Evolutionary conservation across 2,797 vertebrate genomes (phyloP), one percentile per base, ranked within the genome.

Genomic region (Tragopan temminckii): DNA sequence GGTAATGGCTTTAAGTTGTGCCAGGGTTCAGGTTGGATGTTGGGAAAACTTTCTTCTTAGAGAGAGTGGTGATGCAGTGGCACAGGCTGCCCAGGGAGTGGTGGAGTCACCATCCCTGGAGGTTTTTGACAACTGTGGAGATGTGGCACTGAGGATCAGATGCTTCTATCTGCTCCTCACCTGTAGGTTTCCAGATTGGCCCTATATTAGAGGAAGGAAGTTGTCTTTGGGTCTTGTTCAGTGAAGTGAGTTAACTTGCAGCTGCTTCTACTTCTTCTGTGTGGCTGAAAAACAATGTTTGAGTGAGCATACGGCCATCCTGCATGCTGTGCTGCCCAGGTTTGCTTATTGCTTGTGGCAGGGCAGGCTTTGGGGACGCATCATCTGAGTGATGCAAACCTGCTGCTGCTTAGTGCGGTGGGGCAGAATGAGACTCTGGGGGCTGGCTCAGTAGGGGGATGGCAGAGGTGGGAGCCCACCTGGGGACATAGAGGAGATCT

Each of bases 221-320:
- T 0, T 0, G 14, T 52, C 27, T 50, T 84, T 0, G 1, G 45
- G 5, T 19, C 42, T 74, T 64, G 31, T 36, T 59, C 9, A 4
- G 36, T 5, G 14, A 11, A 4, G 5, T 4, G 29, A 62, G n/a
- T 61, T 52, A 31, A 5, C 64, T 3, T 70, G 62, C 14, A n/a
- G n/a, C 11, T 33, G 7, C 36, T 62, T 82, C 58, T 42, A 57
- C 12, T 52, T 8, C 0, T 23, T 43, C 27, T 29, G 80, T 78
- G 53, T 27, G 7, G 6, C 1, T 53, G 81, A 13, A 71, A 84
- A 69, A 59, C 43, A 33, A 7, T 63, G 35, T 57, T 67, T 0
- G 0, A 82, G 46, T 40, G 27, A 70, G 35, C 17, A 13, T 0
- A 27, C 0, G 3, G 33, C 11, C 40, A n/a, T 31, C 31, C 33